A percentile compares a stretch with the other conserved stretches of the same genome.
Conservation (phyloP, 37 sponge, comb jelly and placozoan species). For the Crambe crambe region DNA sequence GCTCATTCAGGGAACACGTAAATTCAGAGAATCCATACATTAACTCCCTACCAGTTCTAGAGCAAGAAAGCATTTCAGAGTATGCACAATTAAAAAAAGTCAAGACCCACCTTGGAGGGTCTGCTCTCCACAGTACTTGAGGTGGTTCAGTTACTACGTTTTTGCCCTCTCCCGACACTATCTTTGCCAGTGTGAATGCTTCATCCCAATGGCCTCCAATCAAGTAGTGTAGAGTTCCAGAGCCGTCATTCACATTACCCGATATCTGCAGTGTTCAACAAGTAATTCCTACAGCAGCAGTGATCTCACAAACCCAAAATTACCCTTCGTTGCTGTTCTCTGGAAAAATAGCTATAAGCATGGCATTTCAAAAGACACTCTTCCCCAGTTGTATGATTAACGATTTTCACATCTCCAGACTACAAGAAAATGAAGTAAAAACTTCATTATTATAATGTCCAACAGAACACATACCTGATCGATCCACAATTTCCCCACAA, state of each 20-base stretch:
- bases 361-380: slow-evolving; percentile 81
- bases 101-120: slow-evolving; percentile 49
- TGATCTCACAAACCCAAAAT: neutral
- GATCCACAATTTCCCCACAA: slow-evolving; percentile 95
- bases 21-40: slow-evolving; percentile 85
- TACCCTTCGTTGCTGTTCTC: slow-evolving; percentile 85
- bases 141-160: slow-evolving; percentile 37
- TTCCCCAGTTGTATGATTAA: slow-evolving; percentile 89
- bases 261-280: slow-evolving; percentile 59
- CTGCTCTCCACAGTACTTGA: slow-evolving; percentile 41
- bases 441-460: no score
- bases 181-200: slow-evolving; percentile 61
- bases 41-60: slow-evolving; percentile 72
- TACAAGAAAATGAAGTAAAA: neutral
- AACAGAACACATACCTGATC: slow-evolving; percentile 77
- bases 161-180: slow-evolving; percentile 57
- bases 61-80: neutral
- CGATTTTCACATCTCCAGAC: slow-evolving; percentile 89
- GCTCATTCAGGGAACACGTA: slow-evolving; percentile 83
- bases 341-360: slow-evolving; percentile 93
- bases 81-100: no score
- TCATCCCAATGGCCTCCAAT: slow-evolving; percentile 96
- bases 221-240: slow-evolving; percentile 57
- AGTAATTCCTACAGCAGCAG: neutral
- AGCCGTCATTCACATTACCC: slow-evolving; percentile 69